Conservation (phyloP, 2,888 invertebrate species). For the Eretmocerus hayati region DNA sequence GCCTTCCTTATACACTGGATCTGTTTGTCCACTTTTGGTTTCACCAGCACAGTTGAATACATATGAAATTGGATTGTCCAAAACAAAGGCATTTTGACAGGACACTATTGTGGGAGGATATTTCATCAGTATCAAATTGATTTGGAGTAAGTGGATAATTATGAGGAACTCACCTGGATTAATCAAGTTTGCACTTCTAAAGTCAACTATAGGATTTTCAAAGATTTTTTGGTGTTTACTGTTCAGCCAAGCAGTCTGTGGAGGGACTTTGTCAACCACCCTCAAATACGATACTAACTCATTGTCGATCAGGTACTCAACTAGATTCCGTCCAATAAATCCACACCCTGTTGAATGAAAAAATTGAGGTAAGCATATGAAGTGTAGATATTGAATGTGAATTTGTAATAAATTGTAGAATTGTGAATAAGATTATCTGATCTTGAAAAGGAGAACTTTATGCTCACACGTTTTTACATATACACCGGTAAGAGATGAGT, state of each 20-base stretch:
- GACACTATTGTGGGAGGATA: slow-evolving; percentile 58
- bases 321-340: slow-evolving; percentile 85
- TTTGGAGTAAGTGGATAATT: neutral
- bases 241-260: slow-evolving; percentile 86
- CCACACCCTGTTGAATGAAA: slow-evolving; percentile 74
- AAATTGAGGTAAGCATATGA: too few relatives aligned
- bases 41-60: slow-evolving; percentile 89
- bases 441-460: too few relatives aligned
- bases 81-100: slow-evolving; percentile 68
- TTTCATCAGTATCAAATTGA: neutral
- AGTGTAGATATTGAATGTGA: too few relatives aligned
- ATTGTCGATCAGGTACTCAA: slow-evolving; percentile 71
- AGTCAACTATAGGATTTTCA: slow-evolving; percentile 71
- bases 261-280: slow-evolving; percentile 88
- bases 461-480: too few relatives aligned
- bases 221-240: slow-evolving; percentile 65
- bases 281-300: slow-evolving; percentile 68
- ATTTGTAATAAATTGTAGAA: too few relatives aligned
- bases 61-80: slow-evolving; percentile 62
- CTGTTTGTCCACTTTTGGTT: slow-evolving; percentile 80
- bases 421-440: too few relatives aligned
- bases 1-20: slow-evolving; percentile 86
- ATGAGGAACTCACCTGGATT: slow-evolving; percentile 59
- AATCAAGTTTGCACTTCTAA: slow-evolving; percentile 86
- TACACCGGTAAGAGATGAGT: too few relatives aligned